These are phyloP conservation scores for Poecilus cupreus DNA, from an alignment of 2,888 invertebrate genomes.

Conservation along the genomic window DNA sequence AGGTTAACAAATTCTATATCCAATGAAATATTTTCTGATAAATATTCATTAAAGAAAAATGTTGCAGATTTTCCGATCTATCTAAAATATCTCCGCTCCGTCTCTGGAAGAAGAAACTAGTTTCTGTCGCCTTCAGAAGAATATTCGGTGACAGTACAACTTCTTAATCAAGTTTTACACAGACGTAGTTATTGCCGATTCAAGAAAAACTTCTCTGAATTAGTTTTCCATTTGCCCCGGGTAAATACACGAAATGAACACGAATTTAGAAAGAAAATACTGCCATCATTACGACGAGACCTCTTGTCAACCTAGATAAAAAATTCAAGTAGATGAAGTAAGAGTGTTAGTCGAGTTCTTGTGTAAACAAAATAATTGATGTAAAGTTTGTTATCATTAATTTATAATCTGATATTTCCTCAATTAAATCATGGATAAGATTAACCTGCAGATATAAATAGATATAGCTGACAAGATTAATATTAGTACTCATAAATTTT, in stretches of 20 bases:
- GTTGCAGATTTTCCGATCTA: not conserved
- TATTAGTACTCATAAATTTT: not conserved
- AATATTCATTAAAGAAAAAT: no score
- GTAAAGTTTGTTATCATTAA: not conserved
- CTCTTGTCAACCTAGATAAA: not conserved
- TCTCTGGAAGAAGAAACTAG: not conserved
- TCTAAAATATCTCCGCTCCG: not conserved
- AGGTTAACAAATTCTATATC: no score
- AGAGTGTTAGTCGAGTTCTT: not conserved
- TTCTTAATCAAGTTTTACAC: slow-evolving; percentile 42
- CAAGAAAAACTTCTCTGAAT: slow-evolving; percentile 34
- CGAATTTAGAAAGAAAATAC: slow-evolving; percentile 34
- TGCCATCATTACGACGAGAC: not conserved
- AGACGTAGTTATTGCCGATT: slow-evolving; percentile 25
- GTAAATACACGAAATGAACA: slow-evolving; percentile 27
- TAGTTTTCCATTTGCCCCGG: slow-evolving; percentile 28
- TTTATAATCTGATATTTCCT: not conserved
- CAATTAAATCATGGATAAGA: not conserved
- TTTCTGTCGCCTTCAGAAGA: slow-evolving; percentile 23
- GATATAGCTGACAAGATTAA: not conserved
- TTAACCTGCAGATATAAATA: slow-evolving; percentile 17
- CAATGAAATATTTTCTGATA: no score
- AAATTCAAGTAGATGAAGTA: not conserved
- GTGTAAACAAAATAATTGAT: slow-evolving; percentile 1
- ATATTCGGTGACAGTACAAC: slow-evolving; percentile 44